A percentile compares a stretch with the other conserved stretches of the same genome.
Conservation (phyloP, 2,797 vertebrate species). For the Toxotes lorentzi region DNA sequence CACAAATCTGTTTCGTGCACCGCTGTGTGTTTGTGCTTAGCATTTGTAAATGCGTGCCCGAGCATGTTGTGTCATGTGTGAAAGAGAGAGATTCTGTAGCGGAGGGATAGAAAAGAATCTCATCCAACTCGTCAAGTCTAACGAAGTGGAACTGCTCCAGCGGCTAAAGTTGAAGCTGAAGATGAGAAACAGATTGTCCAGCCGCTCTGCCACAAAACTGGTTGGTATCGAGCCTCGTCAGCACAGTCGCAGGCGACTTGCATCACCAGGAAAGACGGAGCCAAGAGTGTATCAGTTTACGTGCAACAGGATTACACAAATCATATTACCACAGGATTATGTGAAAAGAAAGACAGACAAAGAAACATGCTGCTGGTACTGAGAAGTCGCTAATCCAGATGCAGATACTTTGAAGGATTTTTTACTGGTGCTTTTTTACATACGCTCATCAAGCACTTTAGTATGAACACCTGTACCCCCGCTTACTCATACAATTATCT, state of each 20-base stretch:
- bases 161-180: slow-evolving; percentile 50
- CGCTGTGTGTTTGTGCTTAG: not conserved
- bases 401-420: slow-evolving; percentile 1
- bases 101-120: slow-evolving; percentile 34
- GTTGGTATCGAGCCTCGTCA: slow-evolving; percentile 52
- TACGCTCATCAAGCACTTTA: not conserved
- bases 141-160: slow-evolving; percentile 69
- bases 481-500: not conserved
- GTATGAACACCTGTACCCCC: not conserved
- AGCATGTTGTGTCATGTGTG: not conserved
- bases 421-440: not conserved
- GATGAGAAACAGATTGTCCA: slow-evolving; percentile 72
- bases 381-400: slow-evolving; percentile 17
- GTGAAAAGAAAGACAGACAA: slow-evolving; percentile 28
- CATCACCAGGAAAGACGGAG: slow-evolving; percentile 36
- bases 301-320: slow-evolving; percentile 45
- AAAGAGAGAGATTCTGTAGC: slow-evolving; percentile 10
- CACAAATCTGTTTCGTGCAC: not conserved
- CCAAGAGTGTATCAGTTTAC: slow-evolving; percentile 36
- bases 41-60: not conserved
- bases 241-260: slow-evolving; percentile 44
- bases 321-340: slow-evolving; percentile 48
- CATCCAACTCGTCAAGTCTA: slow-evolving; percentile 48
- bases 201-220: slow-evolving; percentile 36
- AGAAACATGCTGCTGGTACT: slow-evolving; percentile 2